Base-by-base conservation (phyloP, 2,888 invertebrate genomes). In the Acrocyrtus sp. region DNA sequence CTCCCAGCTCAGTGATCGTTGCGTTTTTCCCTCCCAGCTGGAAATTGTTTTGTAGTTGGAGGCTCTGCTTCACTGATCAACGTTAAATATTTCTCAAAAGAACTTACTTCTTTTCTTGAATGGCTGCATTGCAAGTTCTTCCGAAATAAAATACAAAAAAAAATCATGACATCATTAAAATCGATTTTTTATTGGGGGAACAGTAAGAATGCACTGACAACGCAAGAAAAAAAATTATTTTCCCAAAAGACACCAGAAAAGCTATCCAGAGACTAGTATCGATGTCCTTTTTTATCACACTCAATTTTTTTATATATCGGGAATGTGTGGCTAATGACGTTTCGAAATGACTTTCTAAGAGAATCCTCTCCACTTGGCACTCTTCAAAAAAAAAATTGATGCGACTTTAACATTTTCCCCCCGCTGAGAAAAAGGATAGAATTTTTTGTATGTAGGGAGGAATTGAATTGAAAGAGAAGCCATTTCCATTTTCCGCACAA, bases 111-210 rank as follows among this genome's bases (percentile, higher is more conserved):
- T n/a, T n/a, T n/a, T n/a, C n/a, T n/a, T n/a, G n/a, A n/a, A n/a
- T n/a, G n/a, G n/a, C n/a, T n/a, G n/a, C n/a, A n/a, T 21, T 50
- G 50, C 22, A 10, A 5, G 22, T 5, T 45, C 45, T n/a, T n/a
- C 45, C 45, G n/a, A 45, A 12, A 5, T 8, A 45, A n/a, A 24
- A n/a, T n/a, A n/a, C 15, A 56, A 54, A 29, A 45, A 57, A 26
- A 39, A 22, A 22, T 34, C 60, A 51, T 50, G 26, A 51, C 67
- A 67, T 67, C 67, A 67, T 67, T 67, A 67, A n/a, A 67, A 67
- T 58, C 58, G 58, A 58, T 58, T 67, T 58, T 58, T 43, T n/a
- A n/a, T n/a, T n/a, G n/a, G n/a, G n/a, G n/a, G n/a, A n/a, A n/a
- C 39, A 57, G 41, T 50, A 50, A 51, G 50, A 67, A 58, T 43